Percentiles rank a stretch among this genome's conserved stretches.
These are phyloP conservation scores for Caenorhabditis afra DNA, from an alignment of 2,888 invertebrate species.

Conservation along the genomic window DNA sequence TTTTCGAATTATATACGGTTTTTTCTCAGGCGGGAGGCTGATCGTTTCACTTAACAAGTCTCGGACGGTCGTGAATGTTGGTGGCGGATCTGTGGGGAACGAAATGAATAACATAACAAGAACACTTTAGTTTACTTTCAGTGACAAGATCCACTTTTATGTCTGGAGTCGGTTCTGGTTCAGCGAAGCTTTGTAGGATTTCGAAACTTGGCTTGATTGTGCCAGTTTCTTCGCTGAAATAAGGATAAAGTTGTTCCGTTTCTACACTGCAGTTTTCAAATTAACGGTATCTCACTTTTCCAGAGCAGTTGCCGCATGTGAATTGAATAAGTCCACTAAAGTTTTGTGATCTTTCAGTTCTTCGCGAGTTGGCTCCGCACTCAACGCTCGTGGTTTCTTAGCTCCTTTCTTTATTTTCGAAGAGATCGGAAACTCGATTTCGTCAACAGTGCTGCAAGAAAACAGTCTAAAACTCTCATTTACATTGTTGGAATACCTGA, in stretches of 20 bases:
- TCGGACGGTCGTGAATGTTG: constrained; percentile 14
- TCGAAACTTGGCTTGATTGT: constrained; percentile 33
- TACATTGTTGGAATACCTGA: constrained; percentile 2
- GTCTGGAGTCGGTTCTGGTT: constrained; percentile 9
- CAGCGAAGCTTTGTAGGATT: constrained; percentile 26
- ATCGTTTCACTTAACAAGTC: constrained; percentile 15
- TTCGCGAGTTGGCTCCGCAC: constrained; percentile 56
- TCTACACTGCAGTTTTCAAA: no score
- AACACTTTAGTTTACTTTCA: constrained; percentile 9
- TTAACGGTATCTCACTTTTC: constrained; percentile 10
- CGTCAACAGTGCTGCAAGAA: constrained; percentile 49
- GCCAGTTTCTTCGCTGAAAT: constrained; percentile 11
- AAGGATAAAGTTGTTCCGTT: no score
- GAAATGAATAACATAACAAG: background rate
- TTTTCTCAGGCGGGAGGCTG: constrained; percentile 17
- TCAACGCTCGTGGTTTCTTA: constrained; percentile 50
- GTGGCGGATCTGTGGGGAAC: background rate
- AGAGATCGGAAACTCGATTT: constrained; percentile 67
- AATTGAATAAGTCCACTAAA: constrained; percentile 54
- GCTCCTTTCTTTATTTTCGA: constrained; percentile 53
- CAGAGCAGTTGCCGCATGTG: constrained; percentile 16
- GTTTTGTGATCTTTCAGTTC: constrained; percentile 56
- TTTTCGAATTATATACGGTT: constrained; percentile 40
- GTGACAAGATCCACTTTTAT: constrained; percentile 15
- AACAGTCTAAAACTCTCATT: background rate